Base-by-base conservation (phyloP, 2,888 invertebrate species). In the Lasius platythorax region DNA sequence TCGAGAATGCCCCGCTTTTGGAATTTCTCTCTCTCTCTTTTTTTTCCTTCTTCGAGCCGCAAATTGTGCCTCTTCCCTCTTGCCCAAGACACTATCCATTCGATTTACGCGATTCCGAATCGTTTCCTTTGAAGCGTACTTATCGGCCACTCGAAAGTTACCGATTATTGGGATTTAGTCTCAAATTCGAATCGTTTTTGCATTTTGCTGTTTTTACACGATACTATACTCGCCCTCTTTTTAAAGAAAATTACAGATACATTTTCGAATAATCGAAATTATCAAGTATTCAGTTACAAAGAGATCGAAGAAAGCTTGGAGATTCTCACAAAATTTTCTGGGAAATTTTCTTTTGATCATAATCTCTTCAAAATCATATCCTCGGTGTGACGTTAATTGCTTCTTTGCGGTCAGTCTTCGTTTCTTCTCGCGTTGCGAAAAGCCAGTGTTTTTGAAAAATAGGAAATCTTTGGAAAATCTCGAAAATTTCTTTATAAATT, bases 51-150 rank as follows among this genome's bases (percentile, higher is more conserved):
- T 18, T 5, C 18, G n/a, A 30, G 23, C 23, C 12, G 23, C 9
- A 61, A 61, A 79, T 61, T 46, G 5, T 46, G 18, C 30, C 2
- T 11, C 4, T 28, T 50, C 1, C 28, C 11, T 46, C 15, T 2
- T 5, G n/a, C 8, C 5, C 11, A 2, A 11, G 18, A 15, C 12
- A n/a, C 11, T 2, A 18, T 50, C 37, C 37, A 37, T 37, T 15
- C 28, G 67, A 78, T 78, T 78, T 67, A 67, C 28, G n/a, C 40
- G 8, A 18, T 40, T 46, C 37, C 50, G 40, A 56, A 78, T 67
- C 37, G 9, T 66, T 18, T 56, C 1, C 46, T 37, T 53, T 56
- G 28, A 53, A 18, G 40, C 12, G 40, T n/a, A 53, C 28, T 67
- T 76, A 66, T 53, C 53, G 23, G n/a, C n/a, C 18, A 8, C 8